Percentiles rank a stretch among this genome's conserved stretches.
phyloP scores from a whole-genome alignment of 2,888 invertebrate genomes.

The Lagria hirta region DNA sequence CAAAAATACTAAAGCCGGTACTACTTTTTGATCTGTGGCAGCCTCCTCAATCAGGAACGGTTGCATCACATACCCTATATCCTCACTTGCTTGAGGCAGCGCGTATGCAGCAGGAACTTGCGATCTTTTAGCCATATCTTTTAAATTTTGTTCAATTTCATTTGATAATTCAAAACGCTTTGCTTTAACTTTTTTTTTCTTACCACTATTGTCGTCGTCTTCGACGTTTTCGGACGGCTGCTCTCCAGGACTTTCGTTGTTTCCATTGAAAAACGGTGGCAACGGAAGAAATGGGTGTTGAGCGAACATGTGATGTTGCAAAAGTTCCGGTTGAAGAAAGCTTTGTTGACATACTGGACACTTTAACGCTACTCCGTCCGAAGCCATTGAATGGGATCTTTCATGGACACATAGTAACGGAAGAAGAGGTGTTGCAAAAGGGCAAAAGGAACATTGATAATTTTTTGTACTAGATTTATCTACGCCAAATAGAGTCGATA shows the following conservation, averaged over 20 bases:
- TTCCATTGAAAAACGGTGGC: slow-evolving; percentile 52
- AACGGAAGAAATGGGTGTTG: slow-evolving; percentile 58
- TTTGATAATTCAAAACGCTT: slow-evolving; percentile 45
- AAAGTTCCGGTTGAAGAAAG: slow-evolving; percentile 60
- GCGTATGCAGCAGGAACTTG: slow-evolving; percentile 67
- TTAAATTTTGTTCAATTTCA: slow-evolving; percentile 56
- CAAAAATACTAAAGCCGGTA: slow-evolving; percentile 91
- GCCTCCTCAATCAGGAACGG: slow-evolving; percentile 82
- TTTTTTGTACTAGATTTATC: slow-evolving; percentile 66
- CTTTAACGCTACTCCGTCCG: slow-evolving; percentile 51
- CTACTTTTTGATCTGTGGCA: slow-evolving; percentile 62
- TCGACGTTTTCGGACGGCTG: slow-evolving; percentile 40
- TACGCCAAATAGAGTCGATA: slow-evolving; percentile 58
- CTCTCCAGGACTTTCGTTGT: slow-evolving; percentile 48
- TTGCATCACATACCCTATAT: slow-evolving; percentile 77
- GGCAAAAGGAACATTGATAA: slow-evolving; percentile 88
- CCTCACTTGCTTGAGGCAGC: slow-evolving; percentile 57
- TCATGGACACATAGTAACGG: slow-evolving; percentile 92
- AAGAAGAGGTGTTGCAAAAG: slow-evolving; percentile 84
- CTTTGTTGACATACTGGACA: slow-evolving; percentile 64
- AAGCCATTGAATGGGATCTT: slow-evolving; percentile 66
- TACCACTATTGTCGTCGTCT: slow-evolving; percentile 32
- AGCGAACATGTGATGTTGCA: slow-evolving; percentile 65
- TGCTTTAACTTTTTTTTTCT: slow-evolving; percentile 38
- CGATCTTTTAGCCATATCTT: slow-evolving; percentile 58